Base-by-base conservation (phyloP, 2,888 invertebrate species). In the Graphium colonna region DNA sequence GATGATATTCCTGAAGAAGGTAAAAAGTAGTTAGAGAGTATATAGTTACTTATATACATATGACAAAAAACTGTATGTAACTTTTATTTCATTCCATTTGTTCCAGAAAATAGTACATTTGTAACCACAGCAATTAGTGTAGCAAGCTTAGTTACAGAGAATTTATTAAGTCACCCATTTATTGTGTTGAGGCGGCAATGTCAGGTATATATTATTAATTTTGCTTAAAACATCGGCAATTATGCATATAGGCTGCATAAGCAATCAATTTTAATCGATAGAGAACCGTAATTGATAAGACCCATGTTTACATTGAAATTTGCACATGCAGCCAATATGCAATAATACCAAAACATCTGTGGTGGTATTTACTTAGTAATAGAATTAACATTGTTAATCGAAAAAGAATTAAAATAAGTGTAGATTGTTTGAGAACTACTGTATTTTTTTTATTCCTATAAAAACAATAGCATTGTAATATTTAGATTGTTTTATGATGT, bases 81-180 rank as follows among this genome's bases (percentile, higher is more conserved):
- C 5, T 21, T 21, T 3, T 21, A 21, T 21, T 21, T 21, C 21
- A 21, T 21, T 21, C 21, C 21, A 1, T 42, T 38, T 57, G 55
- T 42, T 82, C 52, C 75, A 88, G 88, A 86, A 57, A 77, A 63
- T 59, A 86, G 92, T 66, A 91, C 92, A 50, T 95, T 95, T 77
- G 91, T 96, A n/a, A 94, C 94, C 7, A 92, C 94, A 61, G 95
- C 96, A 59, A 95, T 96, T 57, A 94, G 95, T 65, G 91, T 96
- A 66, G 94, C 94, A 52, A 97, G 97, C 79, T 90, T 97, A 54
- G 93, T 97, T 45, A 95, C 97, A 47, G 96, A 96, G 85, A 97
- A 96, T 84, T 87, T 98, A 46, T 87, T 98, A 51, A 96, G 97
- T 69, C 98, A 98, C 90, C 98, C 98, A 10, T 98, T 97, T 77